Percentiles rank a stretch among this genome's conserved stretches.
Evolutionary conservation across 2,888 invertebrate species (phyloP).

Genomic region (Cheilosia grossa): DNA sequence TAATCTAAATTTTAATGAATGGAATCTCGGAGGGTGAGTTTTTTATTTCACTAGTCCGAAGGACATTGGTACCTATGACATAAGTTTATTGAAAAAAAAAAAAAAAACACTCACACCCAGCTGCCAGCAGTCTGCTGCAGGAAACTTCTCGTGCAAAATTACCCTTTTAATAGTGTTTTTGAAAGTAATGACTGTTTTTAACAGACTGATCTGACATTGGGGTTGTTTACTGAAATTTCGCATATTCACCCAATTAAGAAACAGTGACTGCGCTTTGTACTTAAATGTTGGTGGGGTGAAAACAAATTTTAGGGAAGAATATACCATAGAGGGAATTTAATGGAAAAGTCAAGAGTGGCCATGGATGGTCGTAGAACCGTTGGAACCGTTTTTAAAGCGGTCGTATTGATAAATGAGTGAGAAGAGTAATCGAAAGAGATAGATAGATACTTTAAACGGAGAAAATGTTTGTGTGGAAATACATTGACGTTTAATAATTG

Average conservation of each 20-base stretch:
- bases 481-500: no score
- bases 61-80: conserved; percentile 3
- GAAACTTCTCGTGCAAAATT: conserved; percentile 11
- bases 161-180: conserved; percentile 41
- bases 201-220: conserved; percentile 17
- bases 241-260: conserved; percentile 25
- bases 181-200: conserved; percentile 40
- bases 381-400: no score
- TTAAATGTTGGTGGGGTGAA: neutral
- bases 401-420: no score
- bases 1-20: conserved; percentile 63
- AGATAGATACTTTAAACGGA: no score
- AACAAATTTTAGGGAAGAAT: neutral
- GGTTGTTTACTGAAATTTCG: conserved; percentile 2
- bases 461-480: no score
- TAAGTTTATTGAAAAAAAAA: conserved; percentile 22
- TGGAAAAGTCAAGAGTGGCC: neutral
- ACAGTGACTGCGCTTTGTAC: neutral
- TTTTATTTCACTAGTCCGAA: neutral
- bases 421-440: no score
- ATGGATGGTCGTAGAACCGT: no score
- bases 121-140: conserved; percentile 5
- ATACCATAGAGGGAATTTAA: neutral
- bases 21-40: conserved; percentile 52
- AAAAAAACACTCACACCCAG: no score